A percentile compares a stretch with the other conserved stretches of the same genome.
Conservation (phyloP, 2,888 invertebrate genomes). For the Cynaeus angustus region DNA sequence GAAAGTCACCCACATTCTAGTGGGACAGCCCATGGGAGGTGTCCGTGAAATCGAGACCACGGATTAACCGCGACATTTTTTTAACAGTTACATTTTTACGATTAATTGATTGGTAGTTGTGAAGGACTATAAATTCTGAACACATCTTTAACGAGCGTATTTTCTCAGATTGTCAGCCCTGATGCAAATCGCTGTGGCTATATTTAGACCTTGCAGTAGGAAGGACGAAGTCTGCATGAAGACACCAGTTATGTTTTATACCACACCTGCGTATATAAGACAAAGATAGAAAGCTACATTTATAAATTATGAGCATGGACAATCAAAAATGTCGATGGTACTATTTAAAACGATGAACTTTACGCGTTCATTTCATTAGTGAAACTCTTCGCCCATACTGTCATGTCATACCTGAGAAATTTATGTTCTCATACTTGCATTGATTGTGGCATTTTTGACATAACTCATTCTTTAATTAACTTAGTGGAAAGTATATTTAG, state of each 20-base stretch:
- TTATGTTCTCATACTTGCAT: constrained; percentile 15
- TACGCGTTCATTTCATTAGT: constrained; percentile 23
- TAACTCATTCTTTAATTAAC: constrained; percentile 21
- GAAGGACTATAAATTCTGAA: constrained; percentile 37
- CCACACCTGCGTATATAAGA: constrained; percentile 36
- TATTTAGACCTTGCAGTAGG: constrained; percentile 55
- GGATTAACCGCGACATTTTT: background rate
- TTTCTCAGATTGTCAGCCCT: constrained; percentile 52
- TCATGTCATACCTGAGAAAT: constrained; percentile 12
- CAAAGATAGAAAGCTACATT: constrained; percentile 10
- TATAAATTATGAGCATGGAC: constrained; percentile 28
- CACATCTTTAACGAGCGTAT: constrained; percentile 47
- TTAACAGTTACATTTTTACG: constrained; percentile 10
- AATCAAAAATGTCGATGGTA: constrained; percentile 34
- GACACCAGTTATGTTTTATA: constrained; percentile 44
- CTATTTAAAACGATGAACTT: constrained; percentile 17
- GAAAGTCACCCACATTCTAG: too few relatives aligned
- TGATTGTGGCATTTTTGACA: constrained; percentile 10
- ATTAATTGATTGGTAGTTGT: constrained; percentile 29
- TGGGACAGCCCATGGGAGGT: too few relatives aligned
- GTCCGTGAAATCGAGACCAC: too few relatives aligned
- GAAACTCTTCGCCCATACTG: constrained; percentile 15
- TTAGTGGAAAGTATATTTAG: constrained; percentile 4
- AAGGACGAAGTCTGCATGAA: constrained; percentile 51
- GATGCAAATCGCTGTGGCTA: constrained; percentile 53